Conservation (phyloP, 2,113 vertebrate species). For the Acanthisitta chloris region DNA sequence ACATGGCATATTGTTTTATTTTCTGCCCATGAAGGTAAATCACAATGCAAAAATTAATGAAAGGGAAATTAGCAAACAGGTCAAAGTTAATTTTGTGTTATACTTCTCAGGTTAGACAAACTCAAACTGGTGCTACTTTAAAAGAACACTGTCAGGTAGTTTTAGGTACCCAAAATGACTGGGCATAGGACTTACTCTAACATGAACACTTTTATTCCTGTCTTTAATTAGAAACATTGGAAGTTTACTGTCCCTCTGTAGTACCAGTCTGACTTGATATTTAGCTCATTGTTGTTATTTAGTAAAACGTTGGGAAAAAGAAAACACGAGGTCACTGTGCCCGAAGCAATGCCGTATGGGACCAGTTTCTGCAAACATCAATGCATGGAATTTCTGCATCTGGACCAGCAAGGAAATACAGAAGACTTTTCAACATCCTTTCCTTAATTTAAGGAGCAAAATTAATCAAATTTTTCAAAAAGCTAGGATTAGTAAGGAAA, state of each 20-base stretch:
- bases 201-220: background rate
- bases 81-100: constrained; percentile 67
- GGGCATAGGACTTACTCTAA: background rate
- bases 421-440: background rate
- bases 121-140: constrained; percentile 77
- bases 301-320: background rate
- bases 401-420: background rate
- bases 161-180: constrained; percentile 8
- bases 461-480: background rate
- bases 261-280: background rate
- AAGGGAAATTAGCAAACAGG: constrained; percentile 72
- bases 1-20: constrained; percentile 9
- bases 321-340: background rate
- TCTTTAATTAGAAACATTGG: background rate
- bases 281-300: background rate
- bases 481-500: background rate
- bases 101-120: constrained; percentile 79
- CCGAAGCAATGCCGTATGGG: background rate
- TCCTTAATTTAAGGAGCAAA: background rate
- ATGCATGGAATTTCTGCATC: background rate
- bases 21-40: constrained; percentile 53
- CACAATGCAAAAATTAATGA: constrained; percentile 61
- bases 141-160: constrained; percentile 62
- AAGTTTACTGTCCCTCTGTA: constrained; percentile 1
- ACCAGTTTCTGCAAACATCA: background rate